Percentiles rank a stretch among this genome's conserved stretches.
These are phyloP conservation scores for Napeogenes inachia DNA, from an alignment of 2,888 invertebrate species.

Conservation along the genomic window DNA sequence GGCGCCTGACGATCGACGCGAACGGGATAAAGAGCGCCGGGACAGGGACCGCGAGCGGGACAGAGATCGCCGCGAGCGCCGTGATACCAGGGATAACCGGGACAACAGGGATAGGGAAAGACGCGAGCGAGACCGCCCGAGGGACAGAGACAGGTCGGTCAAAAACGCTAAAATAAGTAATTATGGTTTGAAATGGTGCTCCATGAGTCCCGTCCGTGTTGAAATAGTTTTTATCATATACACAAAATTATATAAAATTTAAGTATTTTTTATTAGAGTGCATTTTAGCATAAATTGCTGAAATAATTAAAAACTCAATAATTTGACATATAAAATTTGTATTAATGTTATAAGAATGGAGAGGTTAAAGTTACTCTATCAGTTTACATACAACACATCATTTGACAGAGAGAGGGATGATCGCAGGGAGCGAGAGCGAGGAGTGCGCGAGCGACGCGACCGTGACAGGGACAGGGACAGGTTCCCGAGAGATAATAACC, in stretches of 20 bases:
- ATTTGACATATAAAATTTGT: too few species aligned
- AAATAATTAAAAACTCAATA: too few species aligned
- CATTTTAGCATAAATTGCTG: too few species aligned
- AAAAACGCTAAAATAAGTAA: not conserved
- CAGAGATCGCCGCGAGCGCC: constrained; percentile 26
- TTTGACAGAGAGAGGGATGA: constrained; percentile 39
- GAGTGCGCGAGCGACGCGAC: constrained; percentile 36
- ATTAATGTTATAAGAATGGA: too few species aligned
- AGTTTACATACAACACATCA: not conserved
- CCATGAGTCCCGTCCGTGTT: too few species aligned
- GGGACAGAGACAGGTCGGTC: constrained; percentile 34
- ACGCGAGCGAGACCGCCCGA: constrained; percentile 27
- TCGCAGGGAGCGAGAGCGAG: constrained; percentile 43
- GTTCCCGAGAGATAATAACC: constrained; percentile 37
- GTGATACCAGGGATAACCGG: constrained; percentile 28
- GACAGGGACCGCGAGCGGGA: constrained; percentile 47
- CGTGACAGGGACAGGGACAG: constrained; percentile 33
- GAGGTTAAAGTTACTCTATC: too few species aligned
- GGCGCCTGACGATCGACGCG: constrained; percentile 48
- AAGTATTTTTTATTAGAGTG: too few species aligned
- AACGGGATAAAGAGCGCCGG: constrained; percentile 49
- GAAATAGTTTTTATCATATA: too few species aligned
- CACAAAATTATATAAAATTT: too few species aligned
- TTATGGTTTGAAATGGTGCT: not conserved
- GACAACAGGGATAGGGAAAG: constrained; percentile 23